These are phyloP conservation scores for Cliona cf. orientalis DNA, from an alignment of 37 sponge, comb jelly and placozoan species.

Conservation along the genomic window DNA sequence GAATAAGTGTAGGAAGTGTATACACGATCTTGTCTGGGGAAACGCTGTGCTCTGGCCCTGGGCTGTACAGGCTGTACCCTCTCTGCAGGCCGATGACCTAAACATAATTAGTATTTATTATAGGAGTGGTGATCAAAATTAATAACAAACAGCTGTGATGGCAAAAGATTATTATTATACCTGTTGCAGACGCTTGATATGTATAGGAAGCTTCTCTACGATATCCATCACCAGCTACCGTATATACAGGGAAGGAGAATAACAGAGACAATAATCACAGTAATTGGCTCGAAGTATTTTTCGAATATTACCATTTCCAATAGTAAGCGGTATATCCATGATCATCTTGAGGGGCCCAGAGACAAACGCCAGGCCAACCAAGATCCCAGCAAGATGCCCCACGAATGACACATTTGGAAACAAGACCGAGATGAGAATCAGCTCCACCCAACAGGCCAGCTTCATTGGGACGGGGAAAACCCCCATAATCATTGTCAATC, in stretches of 20 bases:
- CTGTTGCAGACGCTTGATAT: constrained; percentile 28
- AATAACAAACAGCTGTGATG: neutral
- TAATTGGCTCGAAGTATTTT: neutral
- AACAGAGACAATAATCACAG: neutral
- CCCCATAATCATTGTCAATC: constrained; percentile 74
- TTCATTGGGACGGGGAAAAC: constrained; percentile 80
- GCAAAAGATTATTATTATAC: neutral
- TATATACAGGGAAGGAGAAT: neutral
- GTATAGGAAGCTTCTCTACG: constrained; percentile 8
- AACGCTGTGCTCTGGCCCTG: neutral
- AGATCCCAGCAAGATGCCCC: constrained; percentile 97
- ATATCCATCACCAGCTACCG: neutral
- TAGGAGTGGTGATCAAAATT: neutral
- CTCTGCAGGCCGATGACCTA: neutral
- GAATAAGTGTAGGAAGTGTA: constrained; percentile 50
- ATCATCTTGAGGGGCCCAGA: constrained; percentile 68
- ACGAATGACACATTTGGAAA: constrained; percentile 95
- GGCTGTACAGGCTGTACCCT: neutral
- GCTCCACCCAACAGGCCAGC: constrained; percentile 92
- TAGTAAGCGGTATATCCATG: constrained; percentile 66
- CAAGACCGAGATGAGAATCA: constrained; percentile 86
- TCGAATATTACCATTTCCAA: neutral
- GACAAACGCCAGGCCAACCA: constrained; percentile 89
- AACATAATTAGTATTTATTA: no score
- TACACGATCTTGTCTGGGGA: no score